Percentiles rank a stretch among this genome's conserved stretches.
Conservation (phyloP, 2,113 vertebrate genomes). For the Nettapus auritus region DNA sequence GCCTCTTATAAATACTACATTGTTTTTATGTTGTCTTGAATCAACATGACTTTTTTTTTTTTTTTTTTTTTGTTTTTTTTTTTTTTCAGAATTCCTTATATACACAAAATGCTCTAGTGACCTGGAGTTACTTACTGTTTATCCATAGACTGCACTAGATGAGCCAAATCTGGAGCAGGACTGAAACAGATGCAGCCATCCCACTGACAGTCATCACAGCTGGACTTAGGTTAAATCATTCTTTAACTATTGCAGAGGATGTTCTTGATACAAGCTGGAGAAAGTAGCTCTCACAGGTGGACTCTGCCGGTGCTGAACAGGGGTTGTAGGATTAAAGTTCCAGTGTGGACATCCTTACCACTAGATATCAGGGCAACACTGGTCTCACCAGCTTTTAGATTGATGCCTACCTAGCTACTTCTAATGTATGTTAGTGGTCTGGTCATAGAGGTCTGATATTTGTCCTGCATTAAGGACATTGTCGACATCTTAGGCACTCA, state of each 20-base stretch:
- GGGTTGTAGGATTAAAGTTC: background rate
- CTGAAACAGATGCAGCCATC: background rate
- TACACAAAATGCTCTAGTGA: background rate
- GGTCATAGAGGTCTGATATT: too few relatives aligned
- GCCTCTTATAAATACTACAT: background rate
- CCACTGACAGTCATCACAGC: too few relatives aligned
- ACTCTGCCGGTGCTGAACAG: background rate
- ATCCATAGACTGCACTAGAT: background rate
- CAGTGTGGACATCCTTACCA: fast-evolving
- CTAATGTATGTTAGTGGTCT: background rate
- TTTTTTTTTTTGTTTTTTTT: background rate
- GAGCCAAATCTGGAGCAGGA: background rate
- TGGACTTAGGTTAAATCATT: background rate
- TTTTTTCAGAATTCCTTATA: background rate
- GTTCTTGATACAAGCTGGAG: background rate
- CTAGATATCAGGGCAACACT: background rate
- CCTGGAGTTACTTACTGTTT: background rate
- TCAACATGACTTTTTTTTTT: background rate
- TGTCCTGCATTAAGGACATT: background rate
- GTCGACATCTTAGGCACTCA: background rate
- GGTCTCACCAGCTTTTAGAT: background rate
- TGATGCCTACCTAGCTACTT: too few relatives aligned
- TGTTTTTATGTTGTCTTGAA: background rate
- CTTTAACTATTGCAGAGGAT: background rate
- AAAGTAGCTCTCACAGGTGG: background rate